Evolutionary conservation across 2,797 vertebrate genomes (phyloP), one percentile per base, ranked within the genome.

Genomic region (Mus minutoides): DNA sequence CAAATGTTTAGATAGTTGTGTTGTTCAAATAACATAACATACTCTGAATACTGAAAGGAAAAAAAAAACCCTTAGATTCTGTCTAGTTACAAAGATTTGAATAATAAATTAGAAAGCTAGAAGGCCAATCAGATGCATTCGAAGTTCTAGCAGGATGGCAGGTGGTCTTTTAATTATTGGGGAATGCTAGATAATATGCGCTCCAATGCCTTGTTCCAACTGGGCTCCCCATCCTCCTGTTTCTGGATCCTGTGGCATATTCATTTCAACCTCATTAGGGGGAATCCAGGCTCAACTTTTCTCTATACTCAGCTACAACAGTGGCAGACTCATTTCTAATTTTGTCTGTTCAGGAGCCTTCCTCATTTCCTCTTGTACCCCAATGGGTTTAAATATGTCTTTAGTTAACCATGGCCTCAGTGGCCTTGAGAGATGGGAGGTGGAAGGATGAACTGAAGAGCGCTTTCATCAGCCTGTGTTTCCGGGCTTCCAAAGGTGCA

Each of bases 301-400:
- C 37, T 56, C 10, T 29, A 0, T 71, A 64, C 94, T 92, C 54
- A n/a, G 82, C 84, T 91, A 54, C 46, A 91, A 85, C 46, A 54
- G 40, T 83, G 86, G 88, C 60, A 93, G 37, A 86, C 43, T 58
- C 83, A 82, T 89, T 95, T 95, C 87, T 95, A 34, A 88, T 88
- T 93, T 80, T 80, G 31, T 88, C 77, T 96, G 93, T 92, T 96
- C 10, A 78, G 80, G 80, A 83, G 88, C 29, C 6, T 91, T 82
- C 37, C 49, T 93, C 60, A 90, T 90, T 90, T 89, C 1, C 52
- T 93, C 26, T 71, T 92, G 40, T 77, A 78, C 29, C 76, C 49
- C 94, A 17, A 17, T 88, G 83, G 76, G 52, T 92, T 95, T 96
- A 94, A 87, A 75, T 77, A 84, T 84, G 79, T 40, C 49, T 88